Percentiles rank a stretch among this genome's conserved stretches.
These are phyloP conservation scores for Drosophila austrosaltans DNA, from an alignment of 2,888 invertebrate genomes.

Conservation along the genomic window DNA sequence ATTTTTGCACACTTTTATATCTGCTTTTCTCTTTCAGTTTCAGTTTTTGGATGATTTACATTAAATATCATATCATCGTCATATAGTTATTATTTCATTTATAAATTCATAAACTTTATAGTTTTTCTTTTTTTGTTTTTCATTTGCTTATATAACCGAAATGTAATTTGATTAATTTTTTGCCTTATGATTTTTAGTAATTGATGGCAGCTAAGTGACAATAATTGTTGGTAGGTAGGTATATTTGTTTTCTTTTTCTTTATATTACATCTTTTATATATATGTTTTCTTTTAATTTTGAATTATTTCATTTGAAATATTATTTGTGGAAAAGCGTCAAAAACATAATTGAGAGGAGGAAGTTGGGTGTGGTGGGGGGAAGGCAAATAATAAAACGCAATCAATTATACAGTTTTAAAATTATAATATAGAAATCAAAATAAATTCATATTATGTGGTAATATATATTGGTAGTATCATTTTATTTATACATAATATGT, in stretches of 20 bases:
- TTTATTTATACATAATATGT: conserved; percentile 30
- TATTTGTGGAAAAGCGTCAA: not conserved
- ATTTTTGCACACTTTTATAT: conserved; percentile 12
- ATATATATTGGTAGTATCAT: conserved; percentile 22
- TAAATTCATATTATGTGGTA: conserved; percentile 26
- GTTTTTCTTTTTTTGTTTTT: conserved; percentile 24
- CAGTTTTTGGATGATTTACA: conserved; percentile 8
- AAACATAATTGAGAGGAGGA: not conserved
- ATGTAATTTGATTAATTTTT: conserved; percentile 30
- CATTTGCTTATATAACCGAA: conserved; percentile 29
- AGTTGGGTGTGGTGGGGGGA: not conserved
- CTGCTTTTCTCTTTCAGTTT: conserved; percentile 5
- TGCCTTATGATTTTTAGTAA: conserved; percentile 22
- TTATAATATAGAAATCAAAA: conserved; percentile 26
- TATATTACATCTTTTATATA: not conserved
- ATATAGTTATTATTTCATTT: conserved; percentile 20
- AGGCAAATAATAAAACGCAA: not conserved
- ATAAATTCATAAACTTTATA: conserved; percentile 47
- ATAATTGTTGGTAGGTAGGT: not conserved
- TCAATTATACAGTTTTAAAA: conserved; percentile 1
- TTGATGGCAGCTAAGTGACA: conserved; percentile 4
- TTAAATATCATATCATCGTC: conserved; percentile 10
- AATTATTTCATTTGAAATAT: conserved; percentile 3
- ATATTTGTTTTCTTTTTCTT: not conserved
- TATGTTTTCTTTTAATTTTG: not conserved